Evolutionary conservation across 2,797 vertebrate genomes (phyloP).

Genomic region (Streptopelia turtur): DNA sequence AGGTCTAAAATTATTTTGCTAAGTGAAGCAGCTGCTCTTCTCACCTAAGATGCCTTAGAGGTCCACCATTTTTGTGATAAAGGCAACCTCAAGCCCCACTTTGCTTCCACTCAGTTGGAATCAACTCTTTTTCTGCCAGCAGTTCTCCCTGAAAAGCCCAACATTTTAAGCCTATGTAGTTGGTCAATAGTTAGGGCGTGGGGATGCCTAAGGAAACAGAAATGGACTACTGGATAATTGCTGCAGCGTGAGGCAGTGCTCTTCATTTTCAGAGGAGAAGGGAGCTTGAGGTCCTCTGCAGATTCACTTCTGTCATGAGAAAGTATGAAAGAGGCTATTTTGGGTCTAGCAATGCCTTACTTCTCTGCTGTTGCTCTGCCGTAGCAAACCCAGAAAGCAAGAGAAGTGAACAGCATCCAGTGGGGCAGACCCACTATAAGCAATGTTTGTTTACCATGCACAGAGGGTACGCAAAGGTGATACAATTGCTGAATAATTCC

Average conservation of each 20-base stretch:
- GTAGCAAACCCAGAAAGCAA: neutral
- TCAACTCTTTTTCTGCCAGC: neutral
- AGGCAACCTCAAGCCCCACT: neutral
- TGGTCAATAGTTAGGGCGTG: neutral
- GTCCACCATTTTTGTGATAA: neutral
- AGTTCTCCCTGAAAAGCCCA: neutral
- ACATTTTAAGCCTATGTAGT: neutral
- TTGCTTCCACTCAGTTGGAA: neutral
- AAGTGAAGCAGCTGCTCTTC: neutral
- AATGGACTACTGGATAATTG: neutral
- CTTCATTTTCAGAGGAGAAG: neutral
- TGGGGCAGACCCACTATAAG: neutral
- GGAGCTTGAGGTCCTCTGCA: accelerated
- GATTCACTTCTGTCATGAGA: neutral
- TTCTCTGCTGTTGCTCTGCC: neutral
- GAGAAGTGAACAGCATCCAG: neutral
- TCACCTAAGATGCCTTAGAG: neutral
- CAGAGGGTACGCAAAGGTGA: neutral
- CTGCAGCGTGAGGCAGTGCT: neutral
- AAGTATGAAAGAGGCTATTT: neutral
- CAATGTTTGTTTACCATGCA: neutral
- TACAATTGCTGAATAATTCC: neutral
- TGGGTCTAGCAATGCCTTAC: neutral
- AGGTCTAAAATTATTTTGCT: neutral
- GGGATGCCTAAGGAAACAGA: neutral